Base-by-base conservation (phyloP, 2,888 invertebrate species). In the Encarsia formosa region DNA sequence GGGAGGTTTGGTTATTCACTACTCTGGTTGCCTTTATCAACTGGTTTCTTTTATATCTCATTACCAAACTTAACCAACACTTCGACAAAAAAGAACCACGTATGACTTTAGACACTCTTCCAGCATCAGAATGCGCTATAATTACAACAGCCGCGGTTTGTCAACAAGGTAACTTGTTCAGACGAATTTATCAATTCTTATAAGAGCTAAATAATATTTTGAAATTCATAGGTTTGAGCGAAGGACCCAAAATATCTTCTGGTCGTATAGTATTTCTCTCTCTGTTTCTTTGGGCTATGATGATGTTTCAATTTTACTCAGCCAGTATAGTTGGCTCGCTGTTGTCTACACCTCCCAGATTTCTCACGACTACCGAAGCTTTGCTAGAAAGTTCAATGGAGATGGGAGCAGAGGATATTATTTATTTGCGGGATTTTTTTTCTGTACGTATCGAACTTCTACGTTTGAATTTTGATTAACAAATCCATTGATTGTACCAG, bases 1-100 rank as follows among this genome's bases (percentile, higher is more conserved):
- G 67, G 24, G 65, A 68, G 2, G 82, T 86, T 3, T 87, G 69
- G 68, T 56, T 84, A 82, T 73, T 78, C 26, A 75, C 79, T 52
- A 74, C 78, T 8, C 42, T 78, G 5, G 67, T 69, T 0, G 57
- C 54, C 11, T n/a, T 59, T 5, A 37, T 64, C 1, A 63, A 62
- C 53, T 64, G 65, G 61, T 22, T 61, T 13, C 45, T 65, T 11
- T 52, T 68, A 3, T 65, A 61, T 19, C n/a, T 57, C 3, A 60
- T 59, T 2, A 58, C 61, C 0, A 64, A 58, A 54, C 29, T 65
- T 5, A 65, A 65, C 22, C 56, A 57, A 22, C 39, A 59, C 52
- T 50, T 47, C 19, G 13, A 43, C 5, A 31, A 24, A 15, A 44
- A 39, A 18, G 3, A 34, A 5, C 32, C 43, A 5, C n/a, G n/a